Evolutionary conservation across 2,113 vertebrate genomes (phyloP).

Genomic region (Coreoperca whiteheadi): DNA sequence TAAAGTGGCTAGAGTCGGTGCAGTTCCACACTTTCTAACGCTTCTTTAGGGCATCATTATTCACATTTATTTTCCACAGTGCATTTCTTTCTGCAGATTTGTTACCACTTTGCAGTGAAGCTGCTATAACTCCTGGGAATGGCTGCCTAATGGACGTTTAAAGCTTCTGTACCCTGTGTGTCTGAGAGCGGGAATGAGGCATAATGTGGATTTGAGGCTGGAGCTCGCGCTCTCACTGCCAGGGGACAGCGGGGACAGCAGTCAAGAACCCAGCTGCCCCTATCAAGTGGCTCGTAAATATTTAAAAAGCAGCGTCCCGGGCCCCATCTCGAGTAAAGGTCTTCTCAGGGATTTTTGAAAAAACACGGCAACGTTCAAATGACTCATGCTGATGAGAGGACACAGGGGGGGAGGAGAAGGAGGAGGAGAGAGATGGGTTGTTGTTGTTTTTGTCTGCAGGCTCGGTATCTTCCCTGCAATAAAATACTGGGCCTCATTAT

Average conservation of each 20-base stretch:
- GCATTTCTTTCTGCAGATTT: slow-evolving; percentile 21
- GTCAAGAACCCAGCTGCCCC: slow-evolving; percentile 65
- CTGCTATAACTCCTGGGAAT: slow-evolving; percentile 48
- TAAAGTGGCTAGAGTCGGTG: neutral
- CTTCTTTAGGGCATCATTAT: slow-evolving; percentile 24
- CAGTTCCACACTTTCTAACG: neutral
- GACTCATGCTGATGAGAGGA: slow-evolving; percentile 56
- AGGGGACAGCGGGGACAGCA: slow-evolving; percentile 67
- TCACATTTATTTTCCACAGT: slow-evolving; percentile 23
- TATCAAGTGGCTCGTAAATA: slow-evolving; percentile 85
- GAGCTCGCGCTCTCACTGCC: slow-evolving; percentile 43
- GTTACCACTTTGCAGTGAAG: slow-evolving; percentile 19
- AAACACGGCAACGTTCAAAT: slow-evolving; percentile 57
- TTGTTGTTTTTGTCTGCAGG: slow-evolving; percentile 63
- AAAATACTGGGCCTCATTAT: slow-evolving; percentile 47
- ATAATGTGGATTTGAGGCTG: slow-evolving; percentile 48
- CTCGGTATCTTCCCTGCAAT: slow-evolving; percentile 19
- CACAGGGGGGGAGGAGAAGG: slow-evolving; percentile 29
- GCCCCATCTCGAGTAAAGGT: slow-evolving; percentile 72
- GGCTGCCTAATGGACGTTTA: slow-evolving; percentile 58
- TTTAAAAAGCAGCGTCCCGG: slow-evolving; percentile 78
- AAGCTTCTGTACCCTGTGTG: slow-evolving; percentile 43
- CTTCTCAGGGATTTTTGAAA: slow-evolving; percentile 77
- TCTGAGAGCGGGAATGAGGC: slow-evolving; percentile 22
- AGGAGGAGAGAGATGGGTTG: slow-evolving; percentile 32